These are phyloP conservation scores for Coregonus sp. DNA, from an alignment of 2,797 vertebrate species.

Conservation along the genomic window DNA sequence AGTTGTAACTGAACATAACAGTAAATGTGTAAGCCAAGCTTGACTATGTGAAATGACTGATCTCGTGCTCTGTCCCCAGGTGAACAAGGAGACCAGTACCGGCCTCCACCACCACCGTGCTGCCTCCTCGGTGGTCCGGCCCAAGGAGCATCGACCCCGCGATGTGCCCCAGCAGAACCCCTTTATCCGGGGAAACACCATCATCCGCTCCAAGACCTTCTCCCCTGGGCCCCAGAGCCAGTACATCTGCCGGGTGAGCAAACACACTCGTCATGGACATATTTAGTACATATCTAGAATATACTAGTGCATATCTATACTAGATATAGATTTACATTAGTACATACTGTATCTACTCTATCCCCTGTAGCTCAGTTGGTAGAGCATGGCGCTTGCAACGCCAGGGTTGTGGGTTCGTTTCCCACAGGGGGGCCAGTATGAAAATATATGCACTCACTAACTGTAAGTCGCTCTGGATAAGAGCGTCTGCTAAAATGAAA, in stretches of 20 bases:
- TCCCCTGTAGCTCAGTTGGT: too few species aligned
- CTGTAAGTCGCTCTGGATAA: too few species aligned
- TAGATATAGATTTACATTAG: too few species aligned
- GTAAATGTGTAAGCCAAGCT: not conserved
- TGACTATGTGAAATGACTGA: not conserved
- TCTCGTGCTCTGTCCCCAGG: conserved; percentile 57
- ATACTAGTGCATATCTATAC: too few species aligned
- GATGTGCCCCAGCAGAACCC: conserved; percentile 78
- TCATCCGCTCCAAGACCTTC: conserved; percentile 98
- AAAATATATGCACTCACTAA: too few species aligned
- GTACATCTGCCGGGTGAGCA: conserved; percentile 92
- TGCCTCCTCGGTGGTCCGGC: conserved; percentile 81
- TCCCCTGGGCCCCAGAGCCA: conserved; percentile 96
- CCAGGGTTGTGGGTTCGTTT: too few species aligned
- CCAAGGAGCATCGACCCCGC: conserved; percentile 86
- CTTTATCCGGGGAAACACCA: conserved; percentile 91
- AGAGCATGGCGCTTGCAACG: too few species aligned
- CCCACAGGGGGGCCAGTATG: too few species aligned
- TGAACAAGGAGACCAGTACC: conserved; percentile 94
- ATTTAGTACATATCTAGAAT: not conserved
- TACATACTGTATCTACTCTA: not conserved
- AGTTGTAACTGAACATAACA: not conserved
- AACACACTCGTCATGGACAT: not conserved
- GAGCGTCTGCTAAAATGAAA: too few species aligned
- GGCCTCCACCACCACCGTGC: conserved; percentile 71